Base-by-base conservation (phyloP, 2,797 vertebrate species). In the Cygnus olor region DNA sequence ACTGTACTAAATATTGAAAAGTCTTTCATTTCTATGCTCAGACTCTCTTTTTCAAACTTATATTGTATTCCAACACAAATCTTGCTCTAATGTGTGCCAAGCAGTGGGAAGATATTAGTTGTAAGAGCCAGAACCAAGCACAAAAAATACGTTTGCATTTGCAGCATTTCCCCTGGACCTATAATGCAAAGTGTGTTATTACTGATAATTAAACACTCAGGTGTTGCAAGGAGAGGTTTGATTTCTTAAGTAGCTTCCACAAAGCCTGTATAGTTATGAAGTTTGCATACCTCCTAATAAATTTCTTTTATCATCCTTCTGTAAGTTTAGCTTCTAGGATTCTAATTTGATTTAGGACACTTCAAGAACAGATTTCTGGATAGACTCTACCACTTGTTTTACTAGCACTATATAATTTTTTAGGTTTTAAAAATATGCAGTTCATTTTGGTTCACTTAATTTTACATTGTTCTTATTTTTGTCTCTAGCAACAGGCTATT, bases 61-160 rank as follows among this genome's bases (percentile, higher is more conserved):
- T 4, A 12, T 14, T 25, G 44, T 47, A 53, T 45, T 60, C 16
- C 38, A 65, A 6, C 13, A 32, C 30, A 70, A 60, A 15, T 10
- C n/a, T 58, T 83, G 44, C 20, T 53, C 27, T 70, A 32, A 56
- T 0, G 11, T 57, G 45, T 22, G 27, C n/a, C 77, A 68, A 66
- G 38, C 20, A 63, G 66, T 16, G 2, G 30, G 42, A n/a, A 81
- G 20, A 30, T 27, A 30, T 2, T 9, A 49, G 19, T 63, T 40
- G 25, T 0, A 2, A 28, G 47, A 72, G 18, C 13, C 25, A 83
- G 51, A 57, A 66, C 0, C 32, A n/a, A 58, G 12, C 5, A 57
- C 25, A 54, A 76, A 54, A 3, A 65, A 8, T 30, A 51, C 74
- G 6, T 3, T 32, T 38, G 70, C 7, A 2, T 32, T 69, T 38